These are phyloP conservation scores for Stigmatopora argus DNA, from an alignment of 2,113 vertebrate genomes.

Conservation along the genomic window DNA sequence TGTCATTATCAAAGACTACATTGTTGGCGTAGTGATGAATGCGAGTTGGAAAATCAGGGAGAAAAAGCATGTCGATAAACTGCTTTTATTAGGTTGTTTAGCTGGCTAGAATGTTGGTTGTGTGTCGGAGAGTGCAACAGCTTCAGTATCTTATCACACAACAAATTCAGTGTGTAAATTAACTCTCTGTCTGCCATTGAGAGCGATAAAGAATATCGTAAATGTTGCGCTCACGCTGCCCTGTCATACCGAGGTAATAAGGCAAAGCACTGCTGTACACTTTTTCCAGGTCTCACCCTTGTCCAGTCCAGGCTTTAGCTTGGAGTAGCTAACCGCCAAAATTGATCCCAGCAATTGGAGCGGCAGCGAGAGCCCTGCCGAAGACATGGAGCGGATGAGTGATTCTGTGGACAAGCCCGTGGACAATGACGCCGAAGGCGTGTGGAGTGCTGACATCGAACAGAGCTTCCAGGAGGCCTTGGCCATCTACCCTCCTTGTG, in stretches of 20 bases:
- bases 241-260: too few relatives aligned
- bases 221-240: too few relatives aligned
- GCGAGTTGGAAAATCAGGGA: not conserved
- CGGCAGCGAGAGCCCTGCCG: constrained; percentile 98
- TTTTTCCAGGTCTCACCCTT: constrained; percentile 81
- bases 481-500: constrained; percentile 97
- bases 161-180: not conserved
- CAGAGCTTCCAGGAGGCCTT: constrained; percentile 99
- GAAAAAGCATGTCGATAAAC: not conserved
- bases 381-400: constrained; percentile 97
- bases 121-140: not conserved
- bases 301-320: constrained; percentile 92
- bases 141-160: not conserved
- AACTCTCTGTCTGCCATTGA: too few relatives aligned
- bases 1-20: not conserved
- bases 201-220: too few relatives aligned
- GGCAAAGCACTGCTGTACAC: not conserved
- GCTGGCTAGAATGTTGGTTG: not conserved
- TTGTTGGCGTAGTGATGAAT: not conserved
- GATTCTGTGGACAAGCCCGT: constrained; percentile 96
- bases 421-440: constrained; percentile 96
- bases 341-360: constrained; percentile 99
- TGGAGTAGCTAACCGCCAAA: constrained; percentile 87
- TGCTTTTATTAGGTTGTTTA: not conserved
- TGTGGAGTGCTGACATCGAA: constrained; percentile 99